phyloP scores from a whole-genome alignment of 2,113 vertebrate genomes.

The Heptranchias perlo region DNA sequence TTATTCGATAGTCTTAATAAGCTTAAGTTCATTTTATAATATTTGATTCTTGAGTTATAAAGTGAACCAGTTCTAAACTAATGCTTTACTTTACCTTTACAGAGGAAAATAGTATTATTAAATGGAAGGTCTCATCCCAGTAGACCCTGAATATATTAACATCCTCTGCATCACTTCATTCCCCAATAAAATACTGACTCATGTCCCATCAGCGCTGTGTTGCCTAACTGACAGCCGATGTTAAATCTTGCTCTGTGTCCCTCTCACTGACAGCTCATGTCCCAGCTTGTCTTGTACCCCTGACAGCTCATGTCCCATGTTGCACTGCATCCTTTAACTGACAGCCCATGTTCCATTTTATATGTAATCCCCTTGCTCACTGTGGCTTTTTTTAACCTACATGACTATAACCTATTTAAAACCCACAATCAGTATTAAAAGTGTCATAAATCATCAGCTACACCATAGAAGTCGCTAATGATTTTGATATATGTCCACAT shows the following conservation, averaged over 20 bases:
- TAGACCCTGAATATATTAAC: background rate
- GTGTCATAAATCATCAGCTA: background rate
- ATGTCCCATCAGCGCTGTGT: background rate
- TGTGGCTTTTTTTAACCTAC: background rate
- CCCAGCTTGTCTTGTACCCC: background rate
- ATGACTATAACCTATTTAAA: background rate
- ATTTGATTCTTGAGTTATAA: background rate
- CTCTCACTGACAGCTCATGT: background rate
- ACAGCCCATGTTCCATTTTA: constrained; percentile 9
- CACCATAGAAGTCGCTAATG: too few species aligned
- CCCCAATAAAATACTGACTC: background rate
- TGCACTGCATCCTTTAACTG: constrained; percentile 6
- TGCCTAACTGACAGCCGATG: background rate
- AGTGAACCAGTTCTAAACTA: background rate
- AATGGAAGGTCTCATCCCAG: background rate
- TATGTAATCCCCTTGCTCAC: background rate
- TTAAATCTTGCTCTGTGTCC: background rate
- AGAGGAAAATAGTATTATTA: background rate
- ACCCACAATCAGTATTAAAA: background rate
- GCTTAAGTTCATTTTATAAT: background rate
- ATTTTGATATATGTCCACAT: background rate
- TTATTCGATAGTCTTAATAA: background rate
- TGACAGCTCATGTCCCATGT: background rate
- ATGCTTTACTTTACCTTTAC: background rate
- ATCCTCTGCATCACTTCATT: background rate